Conservation (phyloP, 2,888 invertebrate genomes). For the Drosophila gaucha region DNA sequence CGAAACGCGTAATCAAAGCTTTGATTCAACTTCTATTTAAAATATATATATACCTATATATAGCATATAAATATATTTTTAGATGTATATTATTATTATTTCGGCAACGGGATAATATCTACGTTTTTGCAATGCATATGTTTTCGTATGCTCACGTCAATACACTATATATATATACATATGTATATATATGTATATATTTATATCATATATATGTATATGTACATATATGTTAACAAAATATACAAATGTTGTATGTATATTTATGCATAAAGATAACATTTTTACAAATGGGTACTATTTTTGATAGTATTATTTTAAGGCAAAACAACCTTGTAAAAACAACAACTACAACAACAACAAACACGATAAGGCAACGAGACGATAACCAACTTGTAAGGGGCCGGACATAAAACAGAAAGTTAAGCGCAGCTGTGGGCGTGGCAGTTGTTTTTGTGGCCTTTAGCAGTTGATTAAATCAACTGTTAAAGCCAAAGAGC, state of each 20-base stretch:
- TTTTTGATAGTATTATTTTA: slow-evolving; percentile 81
- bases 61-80: slow-evolving; percentile 79
- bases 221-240: slow-evolving; percentile 52
- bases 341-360: slow-evolving; percentile 58
- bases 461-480: slow-evolving; percentile 7
- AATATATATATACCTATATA: slow-evolving; percentile 70
- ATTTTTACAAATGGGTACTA: slow-evolving; percentile 71
- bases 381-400: slow-evolving; percentile 27
- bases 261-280: slow-evolving; percentile 58
- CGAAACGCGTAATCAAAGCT: slow-evolving; percentile 71
- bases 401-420: slow-evolving; percentile 11
- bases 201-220: slow-evolving; percentile 46
- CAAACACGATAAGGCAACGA: slow-evolving; percentile 40
- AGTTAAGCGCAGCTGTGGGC: not conserved
- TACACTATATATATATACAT: slow-evolving; percentile 42
- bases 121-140: slow-evolving; percentile 82
- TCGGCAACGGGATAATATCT: slow-evolving; percentile 71
- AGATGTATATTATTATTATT: slow-evolving; percentile 81
- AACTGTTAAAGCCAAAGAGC: not conserved
- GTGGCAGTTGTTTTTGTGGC: not conserved
- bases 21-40: slow-evolving; percentile 76
- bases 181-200: slow-evolving; percentile 56
- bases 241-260: slow-evolving; percentile 60
- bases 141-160: slow-evolving; percentile 83
- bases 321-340: slow-evolving; percentile 70